A percentile compares a stretch with the other conserved stretches of the same genome.
phyloP scores from a whole-genome alignment of 2,113 vertebrate species.

The Reinhardtius hippoglossoides region DNA sequence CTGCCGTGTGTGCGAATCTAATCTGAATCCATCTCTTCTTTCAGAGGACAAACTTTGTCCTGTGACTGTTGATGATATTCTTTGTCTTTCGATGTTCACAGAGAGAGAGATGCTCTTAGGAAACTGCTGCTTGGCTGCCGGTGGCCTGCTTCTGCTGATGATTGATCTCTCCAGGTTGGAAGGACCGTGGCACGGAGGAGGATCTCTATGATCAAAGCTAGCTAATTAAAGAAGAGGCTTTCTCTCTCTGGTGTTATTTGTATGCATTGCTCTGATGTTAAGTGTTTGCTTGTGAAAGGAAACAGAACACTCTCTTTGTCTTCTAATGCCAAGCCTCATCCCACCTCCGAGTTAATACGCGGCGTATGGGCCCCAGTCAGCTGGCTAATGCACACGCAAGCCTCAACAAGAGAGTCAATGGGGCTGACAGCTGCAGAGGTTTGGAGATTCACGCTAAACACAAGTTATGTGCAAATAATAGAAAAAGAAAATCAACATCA shows the following conservation, averaged over 20 bases:
- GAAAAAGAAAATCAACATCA: slow-evolving; percentile 19
- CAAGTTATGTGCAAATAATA: neutral
- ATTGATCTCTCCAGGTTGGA: slow-evolving; percentile 75
- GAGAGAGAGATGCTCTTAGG: slow-evolving; percentile 75
- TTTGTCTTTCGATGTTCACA: slow-evolving; percentile 67
- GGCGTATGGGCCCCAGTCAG: slow-evolving; percentile 31
- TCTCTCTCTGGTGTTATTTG: slow-evolving; percentile 74
- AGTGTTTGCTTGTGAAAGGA: slow-evolving; percentile 79
- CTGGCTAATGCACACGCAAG: slow-evolving; percentile 27
- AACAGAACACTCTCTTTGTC: slow-evolving; percentile 76
- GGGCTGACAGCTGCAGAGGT: slow-evolving; percentile 12
- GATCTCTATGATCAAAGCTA: slow-evolving; percentile 80
- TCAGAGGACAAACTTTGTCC: slow-evolving; percentile 60
- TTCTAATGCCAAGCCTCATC: slow-evolving; percentile 48
- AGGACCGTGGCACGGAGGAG: slow-evolving; percentile 49
- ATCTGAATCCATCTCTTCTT: slow-evolving; percentile 46
- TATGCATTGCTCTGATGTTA: slow-evolving; percentile 81
- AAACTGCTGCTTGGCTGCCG: slow-evolving; percentile 61
- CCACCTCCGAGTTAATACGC: slow-evolving; percentile 57
- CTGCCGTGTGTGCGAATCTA: slow-evolving; percentile 6
- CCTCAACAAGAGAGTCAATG: slow-evolving; percentile 9
- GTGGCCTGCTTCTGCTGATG: slow-evolving; percentile 51
- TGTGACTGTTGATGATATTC: slow-evolving; percentile 42
- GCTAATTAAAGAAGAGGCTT: slow-evolving; percentile 76
- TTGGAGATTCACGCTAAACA: neutral